phyloP scores from a whole-genome alignment of 2,113 vertebrate genomes.

The Apodemus sylvaticus region DNA sequence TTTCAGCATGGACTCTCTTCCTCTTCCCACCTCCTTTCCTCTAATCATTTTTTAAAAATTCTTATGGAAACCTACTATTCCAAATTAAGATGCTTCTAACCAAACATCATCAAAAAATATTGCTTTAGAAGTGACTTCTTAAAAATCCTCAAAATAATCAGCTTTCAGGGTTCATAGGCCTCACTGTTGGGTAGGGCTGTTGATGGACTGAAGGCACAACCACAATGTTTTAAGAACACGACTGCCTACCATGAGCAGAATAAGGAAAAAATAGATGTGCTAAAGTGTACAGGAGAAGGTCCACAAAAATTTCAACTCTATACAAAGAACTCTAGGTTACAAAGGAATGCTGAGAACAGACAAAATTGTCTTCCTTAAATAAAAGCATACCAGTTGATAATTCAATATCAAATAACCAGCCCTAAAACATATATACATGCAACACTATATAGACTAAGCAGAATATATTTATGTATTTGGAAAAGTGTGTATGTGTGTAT shows the following conservation, averaged over 20 bases:
- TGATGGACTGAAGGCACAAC: neutral
- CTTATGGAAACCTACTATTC: neutral
- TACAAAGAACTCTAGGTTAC: neutral
- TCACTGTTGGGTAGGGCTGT: neutral
- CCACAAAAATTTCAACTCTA: neutral
- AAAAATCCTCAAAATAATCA: neutral
- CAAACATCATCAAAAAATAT: neutral
- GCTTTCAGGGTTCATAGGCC: too few relatives aligned
- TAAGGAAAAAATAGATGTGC: neutral
- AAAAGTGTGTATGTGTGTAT: neutral
- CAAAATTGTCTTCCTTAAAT: neutral
- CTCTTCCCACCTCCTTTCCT: neutral
- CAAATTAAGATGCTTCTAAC: neutral
- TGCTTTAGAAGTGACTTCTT: neutral
- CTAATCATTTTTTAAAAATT: neutral
- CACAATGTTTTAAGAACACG: neutral
- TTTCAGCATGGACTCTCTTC: neutral
- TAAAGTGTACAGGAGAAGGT: neutral
- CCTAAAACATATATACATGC: neutral
- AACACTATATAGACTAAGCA: neutral
- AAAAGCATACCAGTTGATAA: neutral
- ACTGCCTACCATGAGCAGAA: neutral
- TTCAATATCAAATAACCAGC: neutral
- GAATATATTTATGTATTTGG: neutral
- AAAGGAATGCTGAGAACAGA: neutral